phyloP scores from a whole-genome alignment of 2,888 invertebrate genomes.

The Petrolisthes manimaculis region DNA sequence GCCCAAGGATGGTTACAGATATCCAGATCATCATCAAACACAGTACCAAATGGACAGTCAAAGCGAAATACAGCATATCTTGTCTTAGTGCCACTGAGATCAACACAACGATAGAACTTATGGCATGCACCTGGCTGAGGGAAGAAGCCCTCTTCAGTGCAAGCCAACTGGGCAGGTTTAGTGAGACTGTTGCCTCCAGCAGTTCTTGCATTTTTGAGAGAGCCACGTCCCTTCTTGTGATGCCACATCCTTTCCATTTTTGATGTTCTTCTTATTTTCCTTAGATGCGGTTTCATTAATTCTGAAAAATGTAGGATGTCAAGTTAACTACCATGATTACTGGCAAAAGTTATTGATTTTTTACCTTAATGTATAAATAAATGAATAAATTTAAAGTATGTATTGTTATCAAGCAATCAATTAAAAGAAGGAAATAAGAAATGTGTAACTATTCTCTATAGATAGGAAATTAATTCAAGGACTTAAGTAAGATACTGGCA shows the following conservation, averaged over 20 bases:
- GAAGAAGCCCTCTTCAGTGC: constrained; percentile 67
- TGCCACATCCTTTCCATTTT: constrained; percentile 36
- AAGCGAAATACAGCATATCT: constrained; percentile 66
- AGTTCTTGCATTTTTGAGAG: constrained; percentile 26
- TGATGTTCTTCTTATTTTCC: not conserved
- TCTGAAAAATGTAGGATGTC: not conserved
- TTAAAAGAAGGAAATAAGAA: too few species aligned
- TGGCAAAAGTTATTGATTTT: too few species aligned
- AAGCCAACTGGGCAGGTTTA: constrained; percentile 36
- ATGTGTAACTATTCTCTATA: too few species aligned
- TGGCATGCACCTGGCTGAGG: constrained; percentile 68
- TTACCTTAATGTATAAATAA: too few species aligned
- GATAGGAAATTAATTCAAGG: too few species aligned
- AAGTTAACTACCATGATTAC: too few species aligned
- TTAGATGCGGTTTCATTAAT: constrained; percentile 3
- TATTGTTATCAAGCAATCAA: too few species aligned
- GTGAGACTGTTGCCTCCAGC: constrained; percentile 38
- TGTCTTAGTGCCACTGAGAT: constrained; percentile 49
- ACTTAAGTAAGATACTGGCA: not conserved
- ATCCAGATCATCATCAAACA: constrained; percentile 67
- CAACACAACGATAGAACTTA: constrained; percentile 67
- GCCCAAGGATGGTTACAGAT: constrained; percentile 66
- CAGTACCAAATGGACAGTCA: constrained; percentile 66
- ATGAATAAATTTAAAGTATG: too few species aligned
- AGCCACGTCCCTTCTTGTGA: constrained; percentile 13